Evolutionary conservation across 2,888 invertebrate species (phyloP).

Genomic region (Apodemia hepburni): DNA sequence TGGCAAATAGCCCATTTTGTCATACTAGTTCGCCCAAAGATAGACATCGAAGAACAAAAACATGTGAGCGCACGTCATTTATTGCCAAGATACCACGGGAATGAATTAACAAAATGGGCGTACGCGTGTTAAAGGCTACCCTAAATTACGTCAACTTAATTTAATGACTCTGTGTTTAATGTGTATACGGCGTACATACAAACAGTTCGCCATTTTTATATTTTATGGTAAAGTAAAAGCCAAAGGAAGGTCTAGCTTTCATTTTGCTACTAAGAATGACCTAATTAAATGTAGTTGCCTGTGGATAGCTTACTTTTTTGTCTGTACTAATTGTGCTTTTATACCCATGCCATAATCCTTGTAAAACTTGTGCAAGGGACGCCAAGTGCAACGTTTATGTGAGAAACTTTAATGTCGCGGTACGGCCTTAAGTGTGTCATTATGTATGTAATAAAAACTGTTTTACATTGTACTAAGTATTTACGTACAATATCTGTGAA

Average conservation of each 20-base stretch:
- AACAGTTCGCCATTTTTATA: neutral
- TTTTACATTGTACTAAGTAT: neutral
- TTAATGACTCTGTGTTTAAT: neutral
- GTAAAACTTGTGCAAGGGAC: neutral
- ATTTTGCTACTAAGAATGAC: neutral
- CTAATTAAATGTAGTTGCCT: neutral
- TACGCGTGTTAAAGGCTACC: neutral
- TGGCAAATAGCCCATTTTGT: neutral
- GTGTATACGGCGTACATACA: neutral
- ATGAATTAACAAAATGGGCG: neutral
- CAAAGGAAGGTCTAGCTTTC: neutral
- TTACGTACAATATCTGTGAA: neutral
- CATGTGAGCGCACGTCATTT: neutral
- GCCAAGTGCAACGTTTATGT: constrained; percentile 4
- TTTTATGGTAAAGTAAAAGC: neutral
- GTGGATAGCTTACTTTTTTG: neutral
- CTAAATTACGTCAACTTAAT: neutral
- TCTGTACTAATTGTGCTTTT: constrained; percentile 9
- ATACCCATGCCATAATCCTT: constrained; percentile 1
- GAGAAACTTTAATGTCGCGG: constrained; percentile 7
- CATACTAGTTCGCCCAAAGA: neutral
- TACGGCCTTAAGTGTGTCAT: constrained; percentile 7
- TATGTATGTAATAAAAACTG: constrained; percentile 11
- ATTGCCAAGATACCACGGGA: neutral
- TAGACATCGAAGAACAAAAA: neutral